These are phyloP conservation scores for Romanogobio albipinnatus DNA, from an alignment of 2,113 vertebrate species.

Conservation along the genomic window DNA sequence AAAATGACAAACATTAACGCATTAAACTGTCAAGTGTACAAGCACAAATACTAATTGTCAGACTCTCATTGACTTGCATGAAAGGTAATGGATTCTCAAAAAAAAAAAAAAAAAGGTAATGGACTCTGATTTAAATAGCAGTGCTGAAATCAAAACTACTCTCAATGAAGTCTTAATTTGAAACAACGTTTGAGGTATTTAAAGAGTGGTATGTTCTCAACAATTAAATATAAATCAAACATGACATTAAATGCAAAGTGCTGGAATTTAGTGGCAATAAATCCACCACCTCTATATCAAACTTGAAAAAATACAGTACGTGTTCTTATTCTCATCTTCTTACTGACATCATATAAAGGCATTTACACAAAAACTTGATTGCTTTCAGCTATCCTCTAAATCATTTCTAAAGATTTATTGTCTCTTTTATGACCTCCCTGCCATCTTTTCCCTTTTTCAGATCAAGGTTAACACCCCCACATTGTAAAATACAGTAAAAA, in stretches of 20 bases:
- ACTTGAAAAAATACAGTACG: background rate
- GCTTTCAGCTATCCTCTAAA: conserved; percentile 3
- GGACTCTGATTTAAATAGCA: background rate
- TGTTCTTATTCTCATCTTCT: background rate
- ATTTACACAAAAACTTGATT: background rate
- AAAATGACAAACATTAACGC: background rate
- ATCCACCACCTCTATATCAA: background rate
- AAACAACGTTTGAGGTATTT: background rate
- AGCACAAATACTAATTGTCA: background rate
- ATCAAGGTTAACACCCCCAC: background rate
- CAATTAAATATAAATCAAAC: background rate
- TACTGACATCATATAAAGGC: background rate
- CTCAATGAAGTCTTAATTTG: background rate
- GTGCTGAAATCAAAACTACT: background rate
- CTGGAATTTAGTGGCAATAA: background rate
- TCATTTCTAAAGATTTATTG: conserved; percentile 19
- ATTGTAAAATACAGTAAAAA: background rate
- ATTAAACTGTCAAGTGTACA: background rate
- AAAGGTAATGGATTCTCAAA: background rate
- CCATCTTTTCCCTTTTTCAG: background rate
- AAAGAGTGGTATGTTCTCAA: background rate
- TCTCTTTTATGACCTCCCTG: background rate
- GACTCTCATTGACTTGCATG: background rate
- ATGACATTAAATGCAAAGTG: background rate
- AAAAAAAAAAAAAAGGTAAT: background rate